phyloP scores from a whole-genome alignment of 2,113 vertebrate species.

The Pampusana beccarii region DNA sequence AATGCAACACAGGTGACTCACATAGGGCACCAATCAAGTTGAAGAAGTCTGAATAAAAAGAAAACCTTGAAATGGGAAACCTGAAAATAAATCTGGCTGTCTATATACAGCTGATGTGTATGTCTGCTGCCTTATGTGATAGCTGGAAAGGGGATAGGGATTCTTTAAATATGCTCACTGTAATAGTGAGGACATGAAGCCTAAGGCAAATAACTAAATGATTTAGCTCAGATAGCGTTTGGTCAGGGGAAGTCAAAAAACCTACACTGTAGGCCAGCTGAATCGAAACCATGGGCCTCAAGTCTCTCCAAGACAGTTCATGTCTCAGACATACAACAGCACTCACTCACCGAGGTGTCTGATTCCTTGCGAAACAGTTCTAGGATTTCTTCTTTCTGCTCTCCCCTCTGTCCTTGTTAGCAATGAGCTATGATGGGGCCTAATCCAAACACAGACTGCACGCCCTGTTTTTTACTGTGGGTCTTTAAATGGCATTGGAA shows the following conservation, averaged over 20 bases:
- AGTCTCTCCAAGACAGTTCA: neutral
- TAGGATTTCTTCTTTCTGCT: neutral
- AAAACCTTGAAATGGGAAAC: neutral
- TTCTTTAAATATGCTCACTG: neutral
- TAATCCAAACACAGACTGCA: neutral
- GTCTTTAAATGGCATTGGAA: neutral
- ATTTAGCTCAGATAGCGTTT: neutral
- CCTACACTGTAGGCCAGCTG: neutral
- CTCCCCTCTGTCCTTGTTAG: neutral
- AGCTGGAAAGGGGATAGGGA: neutral
- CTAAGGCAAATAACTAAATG: neutral
- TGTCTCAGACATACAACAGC: neutral
- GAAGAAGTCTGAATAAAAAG: neutral
- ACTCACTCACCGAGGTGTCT: rapidly evolving
- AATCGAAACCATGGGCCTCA: neutral
- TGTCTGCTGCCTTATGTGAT: neutral
- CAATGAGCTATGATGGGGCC: neutral
- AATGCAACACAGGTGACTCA: neutral
- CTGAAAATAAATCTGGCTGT: neutral
- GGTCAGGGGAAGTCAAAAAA: neutral
- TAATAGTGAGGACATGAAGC: neutral
- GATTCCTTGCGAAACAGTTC: neutral
- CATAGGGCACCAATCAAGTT: neutral
- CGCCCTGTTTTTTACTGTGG: neutral
- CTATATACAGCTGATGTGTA: neutral